A percentile compares a stretch with the other conserved stretches of the same genome.
phyloP scores from a whole-genome alignment of 2,888 invertebrate genomes.

The Apoda limacodes region DNA sequence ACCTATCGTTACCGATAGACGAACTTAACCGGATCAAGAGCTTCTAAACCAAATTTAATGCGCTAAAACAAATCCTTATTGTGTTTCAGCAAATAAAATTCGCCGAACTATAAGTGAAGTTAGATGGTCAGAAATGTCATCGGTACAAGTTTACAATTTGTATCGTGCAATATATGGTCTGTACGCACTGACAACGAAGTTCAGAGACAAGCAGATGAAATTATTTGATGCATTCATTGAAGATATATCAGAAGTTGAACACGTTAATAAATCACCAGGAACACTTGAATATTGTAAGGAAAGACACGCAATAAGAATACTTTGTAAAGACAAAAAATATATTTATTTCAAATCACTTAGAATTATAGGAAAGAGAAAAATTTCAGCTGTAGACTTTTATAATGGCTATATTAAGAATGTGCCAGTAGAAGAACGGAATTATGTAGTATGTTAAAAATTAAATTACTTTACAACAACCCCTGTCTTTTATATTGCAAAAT shows the following conservation, averaged over 20 bases:
- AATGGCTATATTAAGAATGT: slow-evolving; percentile 84
- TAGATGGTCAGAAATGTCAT: slow-evolving; percentile 74
- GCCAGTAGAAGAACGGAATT: slow-evolving; percentile 34
- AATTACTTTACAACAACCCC: too few relatives aligned
- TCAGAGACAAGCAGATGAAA: slow-evolving; percentile 72
- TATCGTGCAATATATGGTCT: slow-evolving; percentile 77
- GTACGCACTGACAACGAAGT: slow-evolving; percentile 72
- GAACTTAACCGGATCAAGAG: too few relatives aligned
- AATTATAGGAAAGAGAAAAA: slow-evolving; percentile 76
- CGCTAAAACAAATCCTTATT: too few relatives aligned
- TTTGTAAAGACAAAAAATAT: slow-evolving; percentile 74
- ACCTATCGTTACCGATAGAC: too few relatives aligned
- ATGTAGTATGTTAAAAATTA: slow-evolving; percentile 41
- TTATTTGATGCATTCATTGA: slow-evolving; percentile 67
- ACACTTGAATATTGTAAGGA: slow-evolving; percentile 69
- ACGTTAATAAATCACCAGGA: slow-evolving; percentile 57
- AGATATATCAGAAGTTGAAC: slow-evolving; percentile 24
- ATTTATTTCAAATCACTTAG: slow-evolving; percentile 74
- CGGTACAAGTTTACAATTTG: slow-evolving; percentile 76
- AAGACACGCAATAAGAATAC: slow-evolving; percentile 70
- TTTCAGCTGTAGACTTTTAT: slow-evolving; percentile 85
- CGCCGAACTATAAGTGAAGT: slow-evolving; percentile 70
- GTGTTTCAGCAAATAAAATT: slow-evolving; percentile 80
- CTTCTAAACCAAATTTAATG: too few relatives aligned
- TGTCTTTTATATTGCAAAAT: too few relatives aligned